Evolutionary conservation across 2,888 invertebrate genomes (phyloP).

Genomic region (Dastarcus helophoroides): DNA sequence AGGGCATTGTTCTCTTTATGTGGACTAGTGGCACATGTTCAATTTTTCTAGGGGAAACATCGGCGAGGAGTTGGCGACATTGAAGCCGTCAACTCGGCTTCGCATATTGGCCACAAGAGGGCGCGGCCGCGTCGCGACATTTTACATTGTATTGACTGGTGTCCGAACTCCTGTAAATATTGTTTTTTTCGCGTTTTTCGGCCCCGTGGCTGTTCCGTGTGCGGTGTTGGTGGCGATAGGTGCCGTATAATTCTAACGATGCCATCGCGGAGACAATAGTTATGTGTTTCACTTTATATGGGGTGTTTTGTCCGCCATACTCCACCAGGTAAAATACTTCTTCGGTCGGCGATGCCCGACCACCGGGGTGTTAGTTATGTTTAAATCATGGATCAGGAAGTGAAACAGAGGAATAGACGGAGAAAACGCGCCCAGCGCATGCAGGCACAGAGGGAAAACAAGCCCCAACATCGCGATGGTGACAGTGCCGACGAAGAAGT

Average conservation of each 20-base stretch:
- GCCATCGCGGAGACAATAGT: conserved; percentile 25
- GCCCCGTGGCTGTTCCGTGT: conserved; percentile 37
- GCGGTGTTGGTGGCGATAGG: conserved; percentile 27
- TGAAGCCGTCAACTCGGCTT: too few species aligned
- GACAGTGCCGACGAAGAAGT: conserved; percentile 70
- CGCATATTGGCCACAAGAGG: conserved; percentile 20
- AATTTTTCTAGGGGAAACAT: too few species aligned
- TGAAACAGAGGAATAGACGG: conserved; percentile 77
- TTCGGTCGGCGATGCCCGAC: conserved; percentile 36
- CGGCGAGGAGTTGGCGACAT: too few species aligned
- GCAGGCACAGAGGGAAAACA: conserved; percentile 28
- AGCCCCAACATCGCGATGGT: conserved; percentile 43
- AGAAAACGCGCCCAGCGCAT: conserved; percentile 86
- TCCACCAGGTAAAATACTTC: conserved; percentile 32
- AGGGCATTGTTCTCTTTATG: too few species aligned
- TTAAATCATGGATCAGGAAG: conserved; percentile 71
- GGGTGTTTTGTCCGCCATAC: conserved; percentile 39
- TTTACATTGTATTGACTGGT: conserved; percentile 62
- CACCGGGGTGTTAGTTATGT: conserved; percentile 33
- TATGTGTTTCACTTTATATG: conserved; percentile 43
- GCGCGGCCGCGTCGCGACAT: conserved; percentile 54
- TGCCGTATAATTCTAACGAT: conserved; percentile 25
- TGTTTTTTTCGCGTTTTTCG: conserved; percentile 47
- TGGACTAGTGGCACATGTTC: too few species aligned
- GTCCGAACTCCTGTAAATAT: conserved; percentile 51